These are phyloP conservation scores for Lasioglossum calceatum DNA, from an alignment of 2,888 invertebrate genomes.

Conservation along the genomic window DNA sequence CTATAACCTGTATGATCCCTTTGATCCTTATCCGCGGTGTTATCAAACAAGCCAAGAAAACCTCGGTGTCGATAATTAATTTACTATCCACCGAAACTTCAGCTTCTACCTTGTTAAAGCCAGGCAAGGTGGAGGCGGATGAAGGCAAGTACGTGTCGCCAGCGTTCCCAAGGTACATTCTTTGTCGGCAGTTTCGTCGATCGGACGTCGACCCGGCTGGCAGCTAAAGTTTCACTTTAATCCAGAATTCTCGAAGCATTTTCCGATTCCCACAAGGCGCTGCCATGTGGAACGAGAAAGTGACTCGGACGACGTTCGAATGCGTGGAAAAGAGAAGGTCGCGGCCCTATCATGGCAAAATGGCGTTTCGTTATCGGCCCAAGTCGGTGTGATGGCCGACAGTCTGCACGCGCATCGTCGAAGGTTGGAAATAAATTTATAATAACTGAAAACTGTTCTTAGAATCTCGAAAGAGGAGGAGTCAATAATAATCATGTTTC, in stretches of 20 bases:
- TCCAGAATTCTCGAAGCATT: conserved; percentile 64
- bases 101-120: background rate
- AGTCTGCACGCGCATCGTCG: background rate
- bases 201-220: conserved; percentile 46
- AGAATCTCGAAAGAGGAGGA: too few relatives aligned
- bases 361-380: conserved; percentile 32
- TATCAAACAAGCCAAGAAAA: conserved; percentile 13
- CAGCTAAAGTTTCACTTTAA: conserved; percentile 70
- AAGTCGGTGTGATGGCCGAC: conserved; percentile 56
- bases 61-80: conserved; percentile 47
- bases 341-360: background rate
- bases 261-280: conserved; percentile 55
- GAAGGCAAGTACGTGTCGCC: conserved; percentile 17
- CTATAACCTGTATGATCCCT: background rate
- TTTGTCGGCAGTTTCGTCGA: conserved; percentile 22
- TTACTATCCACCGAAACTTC: conserved; percentile 35
- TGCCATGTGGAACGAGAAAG: background rate
- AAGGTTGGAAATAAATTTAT: background rate
- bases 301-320: background rate
- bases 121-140: background rate
- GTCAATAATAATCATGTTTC: too few relatives aligned
- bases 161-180: conserved; percentile 26
- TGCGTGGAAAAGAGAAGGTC: background rate
- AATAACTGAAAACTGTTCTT: background rate
- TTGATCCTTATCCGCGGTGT: conserved; percentile 9